phyloP scores from a whole-genome alignment of 30 jellyfish, hydroid and myxozoan species.

The Turritopsis dohrnii region DNA sequence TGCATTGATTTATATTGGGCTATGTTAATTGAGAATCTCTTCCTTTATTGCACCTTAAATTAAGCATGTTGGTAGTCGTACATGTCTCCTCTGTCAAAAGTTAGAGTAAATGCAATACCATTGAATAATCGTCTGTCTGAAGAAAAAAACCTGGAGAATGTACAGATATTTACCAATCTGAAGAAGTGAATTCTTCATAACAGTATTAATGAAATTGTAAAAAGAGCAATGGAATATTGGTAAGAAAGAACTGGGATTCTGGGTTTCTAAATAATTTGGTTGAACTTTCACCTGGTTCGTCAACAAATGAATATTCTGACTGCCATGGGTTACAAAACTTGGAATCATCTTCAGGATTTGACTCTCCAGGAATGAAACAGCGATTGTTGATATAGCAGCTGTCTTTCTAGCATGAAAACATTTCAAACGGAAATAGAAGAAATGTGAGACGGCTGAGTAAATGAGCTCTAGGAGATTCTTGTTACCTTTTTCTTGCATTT shows the following conservation, averaged over 20 bases:
- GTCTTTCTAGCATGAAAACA: conserved; percentile 26
- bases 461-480: background rate
- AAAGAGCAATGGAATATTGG: too few relatives aligned
- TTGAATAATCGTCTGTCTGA: too few relatives aligned
- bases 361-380: conserved; percentile 44
- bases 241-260: too few relatives aligned
- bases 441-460: conserved; percentile 35
- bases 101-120: too few relatives aligned
- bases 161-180: too few relatives aligned
- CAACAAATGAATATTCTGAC: conserved; percentile 19
- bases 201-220: too few relatives aligned
- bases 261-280: too few relatives aligned
- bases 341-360: conserved; percentile 39
- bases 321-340: conserved; percentile 32
- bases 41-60: too few relatives aligned
- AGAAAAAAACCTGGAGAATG: too few relatives aligned
- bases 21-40: too few relatives aligned
- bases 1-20: too few relatives aligned
- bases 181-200: too few relatives aligned
- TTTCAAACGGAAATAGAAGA: background rate
- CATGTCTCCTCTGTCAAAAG: background rate
- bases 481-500: conserved; percentile 46
- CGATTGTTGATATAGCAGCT: conserved; percentile 43
- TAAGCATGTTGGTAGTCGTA: background rate
- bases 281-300: conserved; percentile 30